phyloP scores from a whole-genome alignment of 2,797 vertebrate species.

The Silurus aristotelis region DNA sequence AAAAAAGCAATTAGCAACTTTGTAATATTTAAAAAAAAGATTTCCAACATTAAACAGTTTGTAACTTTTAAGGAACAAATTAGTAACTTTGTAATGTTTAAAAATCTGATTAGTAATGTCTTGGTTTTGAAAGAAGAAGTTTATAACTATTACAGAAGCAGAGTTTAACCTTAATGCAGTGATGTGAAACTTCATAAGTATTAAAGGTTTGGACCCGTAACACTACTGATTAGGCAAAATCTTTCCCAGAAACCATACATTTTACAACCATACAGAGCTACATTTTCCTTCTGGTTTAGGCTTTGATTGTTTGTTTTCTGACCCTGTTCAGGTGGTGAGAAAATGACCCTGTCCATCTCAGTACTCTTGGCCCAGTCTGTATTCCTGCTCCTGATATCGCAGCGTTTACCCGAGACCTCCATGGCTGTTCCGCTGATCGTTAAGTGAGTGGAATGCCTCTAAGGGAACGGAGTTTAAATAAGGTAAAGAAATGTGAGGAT shows the following conservation, averaged over 20 bases:
- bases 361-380: constrained; percentile 96
- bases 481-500: not conserved
- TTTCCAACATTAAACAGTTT: not conserved
- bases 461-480: not conserved
- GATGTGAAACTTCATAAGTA: not conserved
- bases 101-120: not conserved
- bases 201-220: not conserved
- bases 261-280: not conserved
- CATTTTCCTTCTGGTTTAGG: not conserved
- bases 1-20: not conserved
- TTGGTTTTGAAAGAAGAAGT: too few relatives aligned
- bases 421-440: constrained; percentile 90
- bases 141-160: not conserved
- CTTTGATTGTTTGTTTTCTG: not conserved
- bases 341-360: constrained; percentile 94
- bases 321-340: constrained; percentile 87
- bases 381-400: constrained; percentile 93
- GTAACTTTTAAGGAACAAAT: not conserved
- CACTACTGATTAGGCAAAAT: not conserved
- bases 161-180: not conserved
- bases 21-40: not conserved
- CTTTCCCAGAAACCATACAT: too few relatives aligned
- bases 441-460: constrained; percentile 78
- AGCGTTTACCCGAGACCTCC: constrained; percentile 90
- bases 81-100: not conserved